A percentile compares a stretch with the other conserved stretches of the same genome.
Conservation (phyloP, 2,797 vertebrate genomes). For the Carcharodon carcharias region DNA sequence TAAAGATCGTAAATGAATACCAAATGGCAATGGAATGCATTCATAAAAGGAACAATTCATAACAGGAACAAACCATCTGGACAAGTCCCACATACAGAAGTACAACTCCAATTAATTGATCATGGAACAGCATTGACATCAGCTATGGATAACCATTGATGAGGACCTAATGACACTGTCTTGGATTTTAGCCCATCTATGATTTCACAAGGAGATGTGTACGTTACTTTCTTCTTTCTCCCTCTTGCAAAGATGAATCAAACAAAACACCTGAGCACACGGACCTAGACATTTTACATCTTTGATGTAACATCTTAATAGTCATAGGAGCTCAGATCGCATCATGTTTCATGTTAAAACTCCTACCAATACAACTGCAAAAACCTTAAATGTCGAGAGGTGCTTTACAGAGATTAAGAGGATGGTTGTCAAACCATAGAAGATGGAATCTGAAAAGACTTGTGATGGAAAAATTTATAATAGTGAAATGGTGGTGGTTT, state of each 20-base stretch:
- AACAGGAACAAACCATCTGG: background rate
- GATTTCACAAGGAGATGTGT: background rate
- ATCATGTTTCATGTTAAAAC: background rate
- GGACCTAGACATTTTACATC: background rate
- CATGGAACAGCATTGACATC: background rate
- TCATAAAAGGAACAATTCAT: background rate
- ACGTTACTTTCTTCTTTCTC: background rate
- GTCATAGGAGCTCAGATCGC: background rate
- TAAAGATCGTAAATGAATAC: background rate
- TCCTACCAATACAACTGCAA: background rate
- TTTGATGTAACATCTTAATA: background rate
- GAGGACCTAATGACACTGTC: background rate
- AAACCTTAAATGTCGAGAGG: background rate
- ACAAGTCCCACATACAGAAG: background rate
- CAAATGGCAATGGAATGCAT: background rate
- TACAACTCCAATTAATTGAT: background rate
- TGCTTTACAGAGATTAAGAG: background rate
- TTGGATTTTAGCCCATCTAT: background rate
- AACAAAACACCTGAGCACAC: background rate
- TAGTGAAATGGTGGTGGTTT: background rate
- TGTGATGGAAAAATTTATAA: background rate
- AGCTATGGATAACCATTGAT: background rate
- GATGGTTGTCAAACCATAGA: background rate
- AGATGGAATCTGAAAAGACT: background rate
- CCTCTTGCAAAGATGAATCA: background rate